Conservation (phyloP, 1,140 invertebrate genomes). For the Drosophila subobscura region DNA sequence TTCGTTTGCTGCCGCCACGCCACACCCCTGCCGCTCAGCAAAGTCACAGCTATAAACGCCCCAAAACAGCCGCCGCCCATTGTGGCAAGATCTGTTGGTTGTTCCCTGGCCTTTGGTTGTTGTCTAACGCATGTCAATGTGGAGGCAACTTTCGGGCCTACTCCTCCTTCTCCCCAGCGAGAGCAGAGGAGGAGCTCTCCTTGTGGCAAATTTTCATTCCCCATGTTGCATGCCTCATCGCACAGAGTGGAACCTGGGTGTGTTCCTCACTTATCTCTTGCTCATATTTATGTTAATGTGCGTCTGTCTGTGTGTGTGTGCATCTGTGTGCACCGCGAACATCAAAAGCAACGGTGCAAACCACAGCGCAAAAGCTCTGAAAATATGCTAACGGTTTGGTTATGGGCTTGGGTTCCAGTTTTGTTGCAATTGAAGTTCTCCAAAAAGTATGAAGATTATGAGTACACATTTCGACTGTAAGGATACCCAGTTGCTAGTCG, state of each 20-base stretch:
- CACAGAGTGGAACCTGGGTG: conserved; percentile 44
- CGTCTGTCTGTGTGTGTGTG: too few species aligned
- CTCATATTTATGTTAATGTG: conserved; percentile 80
- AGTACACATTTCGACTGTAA: too few species aligned
- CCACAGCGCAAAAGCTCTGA: conserved; percentile 26
- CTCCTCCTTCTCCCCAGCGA: neutral
- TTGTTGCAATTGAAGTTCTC: too few species aligned
- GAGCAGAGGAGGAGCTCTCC: conserved; percentile 6
- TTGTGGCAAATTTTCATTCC: conserved; percentile 37
- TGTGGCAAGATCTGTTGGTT: conserved; percentile 26
- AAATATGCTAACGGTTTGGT: conserved; percentile 60
- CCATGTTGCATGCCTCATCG: conserved; percentile 46
- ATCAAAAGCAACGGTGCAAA: conserved; percentile 59
- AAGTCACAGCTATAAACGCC: conserved; percentile 31
- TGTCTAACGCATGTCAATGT: conserved; percentile 80
- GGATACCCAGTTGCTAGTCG: too few species aligned
- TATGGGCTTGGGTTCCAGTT: conserved; percentile 11
- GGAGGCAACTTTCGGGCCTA: conserved; percentile 42
- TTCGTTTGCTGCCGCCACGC: conserved; percentile 44
- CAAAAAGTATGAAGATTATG: too few species aligned
- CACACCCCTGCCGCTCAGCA: neutral
- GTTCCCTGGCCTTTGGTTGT: conserved; percentile 32
- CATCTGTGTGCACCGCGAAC: conserved; percentile 59
- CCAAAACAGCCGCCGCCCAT: conserved; percentile 23
- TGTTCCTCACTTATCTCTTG: conserved; percentile 74